A percentile compares a stretch with the other conserved stretches of the same genome.
phyloP scores from a whole-genome alignment of 2,797 vertebrate genomes.

The Notolepis coatsorum region DNA sequence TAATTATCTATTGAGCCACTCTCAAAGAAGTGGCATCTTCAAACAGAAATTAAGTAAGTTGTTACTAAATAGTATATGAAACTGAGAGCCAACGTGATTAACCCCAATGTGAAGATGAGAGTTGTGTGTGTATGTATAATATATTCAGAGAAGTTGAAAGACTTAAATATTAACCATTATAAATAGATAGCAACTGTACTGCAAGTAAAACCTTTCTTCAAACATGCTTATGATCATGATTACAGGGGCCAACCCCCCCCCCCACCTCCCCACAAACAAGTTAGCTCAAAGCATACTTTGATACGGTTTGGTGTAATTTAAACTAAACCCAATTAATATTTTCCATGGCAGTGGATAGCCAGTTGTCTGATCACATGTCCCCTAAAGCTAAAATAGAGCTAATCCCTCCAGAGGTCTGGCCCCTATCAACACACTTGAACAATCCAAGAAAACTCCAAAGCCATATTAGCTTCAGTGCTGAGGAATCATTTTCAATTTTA shows the following conservation, averaged over 20 bases:
- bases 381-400: conserved; percentile 22
- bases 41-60: neutral
- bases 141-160: neutral
- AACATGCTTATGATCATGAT: neutral
- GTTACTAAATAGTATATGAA: conserved; percentile 8
- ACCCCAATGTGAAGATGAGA: neutral
- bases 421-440: conserved; percentile 3
- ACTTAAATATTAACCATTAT: neutral
- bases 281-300: conserved; percentile 30
- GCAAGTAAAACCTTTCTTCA: conserved; percentile 17
- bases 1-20: too few species aligned
- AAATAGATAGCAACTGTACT: neutral
- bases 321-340: conserved; percentile 19
- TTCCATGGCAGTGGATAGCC: conserved; percentile 13
- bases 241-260: neutral
- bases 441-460: neutral
- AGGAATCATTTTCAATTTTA: neutral
- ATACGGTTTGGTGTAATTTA: conserved; percentile 20
- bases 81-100: neutral
- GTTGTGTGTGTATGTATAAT: neutral
- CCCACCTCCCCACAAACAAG: conserved; percentile 1
- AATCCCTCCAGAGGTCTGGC: neutral
- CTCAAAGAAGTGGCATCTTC: too few species aligned
- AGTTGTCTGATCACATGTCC: conserved; percentile 26
- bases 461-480: neutral